Percentiles rank a stretch among this genome's conserved stretches.
Evolutionary conservation across 2,888 invertebrate genomes (phyloP).

Genomic region (Melolontha melolontha): DNA sequence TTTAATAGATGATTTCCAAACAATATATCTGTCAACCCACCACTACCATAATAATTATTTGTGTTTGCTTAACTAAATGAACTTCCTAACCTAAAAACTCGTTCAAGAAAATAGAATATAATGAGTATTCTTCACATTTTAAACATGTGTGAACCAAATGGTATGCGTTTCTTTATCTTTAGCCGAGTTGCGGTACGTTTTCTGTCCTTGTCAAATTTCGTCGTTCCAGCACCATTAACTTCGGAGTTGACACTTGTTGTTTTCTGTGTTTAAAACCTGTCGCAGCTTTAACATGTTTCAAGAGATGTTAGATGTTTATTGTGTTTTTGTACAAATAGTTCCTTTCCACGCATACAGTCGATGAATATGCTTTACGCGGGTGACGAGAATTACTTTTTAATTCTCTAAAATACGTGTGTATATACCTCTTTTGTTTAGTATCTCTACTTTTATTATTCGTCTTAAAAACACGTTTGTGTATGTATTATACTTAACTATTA

Average conservation of each 20-base stretch:
- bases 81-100: conserved; percentile 55
- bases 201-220: conserved; percentile 52
- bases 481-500: no score
- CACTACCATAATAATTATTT: conserved; percentile 53
- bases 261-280: conserved; percentile 56
- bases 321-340: conserved; percentile 41
- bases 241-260: conserved; percentile 61
- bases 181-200: conserved; percentile 38
- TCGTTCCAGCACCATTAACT: conserved; percentile 60
- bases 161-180: conserved; percentile 47
- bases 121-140: conserved; percentile 54
- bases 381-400: conserved; percentile 24
- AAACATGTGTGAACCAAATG: conserved; percentile 59
- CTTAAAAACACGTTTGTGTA: not conserved
- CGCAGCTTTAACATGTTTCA: conserved; percentile 44
- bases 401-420: conserved; percentile 1
- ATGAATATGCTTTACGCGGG: conserved; percentile 32
- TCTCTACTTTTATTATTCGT: not conserved
- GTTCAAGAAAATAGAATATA: conserved; percentile 54
- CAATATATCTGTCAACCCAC: conserved; percentile 50
- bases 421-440: not conserved
- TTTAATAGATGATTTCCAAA: conserved; percentile 37
- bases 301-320: conserved; percentile 43
- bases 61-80: conserved; percentile 58
- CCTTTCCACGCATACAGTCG: conserved; percentile 37